These are phyloP conservation scores for Apteryx mantelli DNA, from an alignment of 2,113 vertebrate genomes.

Conservation along the genomic window DNA sequence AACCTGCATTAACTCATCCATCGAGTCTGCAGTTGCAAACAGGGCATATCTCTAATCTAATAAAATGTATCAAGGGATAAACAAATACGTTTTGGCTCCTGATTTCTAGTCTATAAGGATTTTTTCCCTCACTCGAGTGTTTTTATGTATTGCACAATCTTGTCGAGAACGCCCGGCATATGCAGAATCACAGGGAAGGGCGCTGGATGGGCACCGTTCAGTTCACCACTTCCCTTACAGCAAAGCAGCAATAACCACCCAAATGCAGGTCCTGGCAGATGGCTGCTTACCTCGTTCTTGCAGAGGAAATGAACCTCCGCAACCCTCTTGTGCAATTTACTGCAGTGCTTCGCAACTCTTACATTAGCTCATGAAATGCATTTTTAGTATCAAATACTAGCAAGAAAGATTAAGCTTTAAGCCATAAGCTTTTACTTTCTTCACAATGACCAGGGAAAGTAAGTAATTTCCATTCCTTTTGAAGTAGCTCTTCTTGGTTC, in stretches of 20 bases:
- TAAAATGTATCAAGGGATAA: background rate
- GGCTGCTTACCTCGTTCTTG: background rate
- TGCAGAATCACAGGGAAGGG: background rate
- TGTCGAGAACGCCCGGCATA: background rate
- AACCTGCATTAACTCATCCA: background rate
- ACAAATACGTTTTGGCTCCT: background rate
- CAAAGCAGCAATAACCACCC: background rate
- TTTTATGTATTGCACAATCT: background rate
- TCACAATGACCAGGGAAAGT: background rate
- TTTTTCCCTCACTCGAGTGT: background rate
- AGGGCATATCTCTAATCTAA: background rate
- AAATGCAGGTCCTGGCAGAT: background rate
- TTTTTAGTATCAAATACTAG: background rate
- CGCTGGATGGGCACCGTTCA: background rate
- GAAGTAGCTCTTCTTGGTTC: background rate
- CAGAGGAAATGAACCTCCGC: background rate
- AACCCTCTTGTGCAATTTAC: background rate
- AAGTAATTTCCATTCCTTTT: background rate
- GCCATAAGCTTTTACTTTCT: background rate
- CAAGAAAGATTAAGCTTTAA: background rate
- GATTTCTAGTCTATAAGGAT: background rate
- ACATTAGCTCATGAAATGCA: background rate
- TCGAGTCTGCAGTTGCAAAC: background rate
- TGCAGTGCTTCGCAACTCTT: background rate
- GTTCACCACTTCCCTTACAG: background rate